phyloP scores from a whole-genome alignment of 2,113 vertebrate species.

The Macquaria ambigua region DNA sequence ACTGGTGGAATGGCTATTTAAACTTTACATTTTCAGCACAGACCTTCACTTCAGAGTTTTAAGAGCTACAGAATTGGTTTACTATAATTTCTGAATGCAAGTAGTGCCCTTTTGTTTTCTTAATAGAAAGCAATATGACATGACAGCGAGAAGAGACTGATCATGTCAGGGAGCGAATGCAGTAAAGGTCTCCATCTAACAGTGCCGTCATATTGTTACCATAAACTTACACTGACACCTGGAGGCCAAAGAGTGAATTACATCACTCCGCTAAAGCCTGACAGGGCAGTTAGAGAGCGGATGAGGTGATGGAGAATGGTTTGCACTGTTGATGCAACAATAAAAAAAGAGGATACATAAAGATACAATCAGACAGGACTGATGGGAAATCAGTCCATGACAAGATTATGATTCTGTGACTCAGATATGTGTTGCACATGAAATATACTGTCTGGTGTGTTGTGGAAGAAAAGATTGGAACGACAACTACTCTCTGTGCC shows the following conservation, averaged over 20 bases:
- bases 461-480: not conserved
- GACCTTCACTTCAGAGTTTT: not conserved
- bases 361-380: not conserved
- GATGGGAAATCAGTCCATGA: not conserved
- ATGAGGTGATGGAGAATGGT: not conserved
- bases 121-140: slow-evolving; percentile 6
- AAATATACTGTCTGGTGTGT: not conserved
- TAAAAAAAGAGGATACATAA: not conserved
- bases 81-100: not conserved
- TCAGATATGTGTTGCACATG: not conserved
- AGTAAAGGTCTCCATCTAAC: not conserved
- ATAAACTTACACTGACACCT: slow-evolving; percentile 73
- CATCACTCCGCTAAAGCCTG: not conserved
- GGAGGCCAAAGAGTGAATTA: slow-evolving; percentile 61
- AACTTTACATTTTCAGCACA: not conserved
- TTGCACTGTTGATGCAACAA: not conserved
- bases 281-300: not conserved
- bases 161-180: not conserved
- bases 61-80: slow-evolving; percentile 2
- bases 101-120: not conserved
- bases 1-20: not conserved
- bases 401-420: not conserved
- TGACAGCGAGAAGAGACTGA: slow-evolving; percentile 5
- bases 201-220: not conserved
- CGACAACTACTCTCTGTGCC: not conserved